Evolutionary conservation across 1,140 invertebrate species (phyloP).

Genomic region (Nixonia krombeini): DNA sequence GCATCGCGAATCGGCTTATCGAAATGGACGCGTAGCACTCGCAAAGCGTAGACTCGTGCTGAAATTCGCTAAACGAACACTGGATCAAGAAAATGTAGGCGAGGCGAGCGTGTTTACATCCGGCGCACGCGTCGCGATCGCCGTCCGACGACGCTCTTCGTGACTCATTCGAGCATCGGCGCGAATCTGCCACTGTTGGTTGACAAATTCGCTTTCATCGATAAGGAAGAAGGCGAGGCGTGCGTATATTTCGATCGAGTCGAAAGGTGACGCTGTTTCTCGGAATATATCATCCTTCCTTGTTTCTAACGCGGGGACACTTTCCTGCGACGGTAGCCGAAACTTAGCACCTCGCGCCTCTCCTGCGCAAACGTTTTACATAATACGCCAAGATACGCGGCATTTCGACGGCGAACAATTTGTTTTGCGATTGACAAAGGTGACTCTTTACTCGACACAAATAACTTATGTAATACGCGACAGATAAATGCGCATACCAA

Average conservation of each 20-base stretch:
- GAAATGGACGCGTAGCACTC: no score
- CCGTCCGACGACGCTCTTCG: no score
- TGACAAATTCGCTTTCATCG: conserved; percentile 13
- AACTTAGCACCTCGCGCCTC: conserved; percentile 23
- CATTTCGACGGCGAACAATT: conserved; percentile 71
- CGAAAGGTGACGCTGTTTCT: conserved; percentile 15
- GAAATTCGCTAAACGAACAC: no score
- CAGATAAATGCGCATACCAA: conserved; percentile 65
- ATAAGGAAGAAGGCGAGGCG: conserved; percentile 6
- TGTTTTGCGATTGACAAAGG: conserved; percentile 70
- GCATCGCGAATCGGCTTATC: no score
- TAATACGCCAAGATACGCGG: conserved; percentile 62
- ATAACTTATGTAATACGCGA: conserved; percentile 66
- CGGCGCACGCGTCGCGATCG: no score
- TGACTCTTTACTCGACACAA: conserved; percentile 69
- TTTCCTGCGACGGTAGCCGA: conserved; percentile 18
- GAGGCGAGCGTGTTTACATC: conserved; percentile 10
- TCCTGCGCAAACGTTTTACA: conserved; percentile 61
- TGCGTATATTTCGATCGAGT: conserved; percentile 16
- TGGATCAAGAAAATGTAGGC: no score
- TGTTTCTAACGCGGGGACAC: conserved; percentile 5
- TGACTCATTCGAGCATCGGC: no score
- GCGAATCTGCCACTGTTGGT: no score
- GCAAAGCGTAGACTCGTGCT: no score
- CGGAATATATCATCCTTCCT: conserved; percentile 20